Percentiles rank a stretch among this genome's conserved stretches.
phyloP scores from a whole-genome alignment of 2,797 vertebrate species.

The Syngnathus acus region DNA sequence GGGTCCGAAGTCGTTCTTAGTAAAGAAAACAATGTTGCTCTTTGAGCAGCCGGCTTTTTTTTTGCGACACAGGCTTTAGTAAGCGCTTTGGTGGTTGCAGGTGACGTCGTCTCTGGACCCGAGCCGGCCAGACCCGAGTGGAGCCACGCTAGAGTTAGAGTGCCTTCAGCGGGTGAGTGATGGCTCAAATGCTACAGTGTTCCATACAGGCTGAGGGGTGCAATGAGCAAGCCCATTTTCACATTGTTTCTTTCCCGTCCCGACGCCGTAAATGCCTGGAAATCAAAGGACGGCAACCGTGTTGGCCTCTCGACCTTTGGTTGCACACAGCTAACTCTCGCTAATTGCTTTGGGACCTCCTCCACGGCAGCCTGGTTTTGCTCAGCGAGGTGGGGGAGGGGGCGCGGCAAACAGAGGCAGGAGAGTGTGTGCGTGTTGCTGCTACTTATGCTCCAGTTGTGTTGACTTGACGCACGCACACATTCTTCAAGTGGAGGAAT shows the following conservation, averaged over 20 bases:
- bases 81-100: conserved; percentile 32
- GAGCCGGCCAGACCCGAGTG: conserved; percentile 14
- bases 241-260: no score
- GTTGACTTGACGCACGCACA: conserved; percentile 16
- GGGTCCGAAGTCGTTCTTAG: background rate
- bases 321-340: conserved; percentile 38
- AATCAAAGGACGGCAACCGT: no score
- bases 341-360: conserved; percentile 41
- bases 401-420: background rate
- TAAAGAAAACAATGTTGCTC: no score
- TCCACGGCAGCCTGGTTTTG: background rate
- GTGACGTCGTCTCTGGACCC: conserved; percentile 8
- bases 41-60: no score
- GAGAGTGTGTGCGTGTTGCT: background rate
- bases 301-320: no score
- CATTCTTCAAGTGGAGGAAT: conserved; percentile 37
- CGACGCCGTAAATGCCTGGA: no score
- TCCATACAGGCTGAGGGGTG: no score
- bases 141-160: conserved; percentile 25
- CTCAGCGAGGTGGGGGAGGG: background rate
- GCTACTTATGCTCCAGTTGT: background rate
- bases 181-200: no score
- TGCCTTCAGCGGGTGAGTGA: conserved; percentile 53
- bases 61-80: background rate
- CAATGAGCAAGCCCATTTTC: no score